Evolutionary conservation across 2,888 invertebrate genomes (phyloP).

Genomic region (Thumatha senex): DNA sequence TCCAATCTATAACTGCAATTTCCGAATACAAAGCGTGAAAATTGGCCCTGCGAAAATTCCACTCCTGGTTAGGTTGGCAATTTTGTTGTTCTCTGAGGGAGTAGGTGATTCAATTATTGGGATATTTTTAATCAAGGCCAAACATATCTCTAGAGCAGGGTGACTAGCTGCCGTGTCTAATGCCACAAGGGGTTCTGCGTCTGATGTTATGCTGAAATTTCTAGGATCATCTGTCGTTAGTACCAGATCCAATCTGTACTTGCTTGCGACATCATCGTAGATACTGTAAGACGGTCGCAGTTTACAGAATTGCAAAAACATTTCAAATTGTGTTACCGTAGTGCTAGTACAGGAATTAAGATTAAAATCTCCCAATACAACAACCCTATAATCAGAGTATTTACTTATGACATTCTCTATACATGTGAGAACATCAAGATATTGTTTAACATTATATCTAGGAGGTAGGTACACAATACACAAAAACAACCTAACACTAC

Average conservation of each 20-base stretch:
- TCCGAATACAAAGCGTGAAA: too few relatives aligned
- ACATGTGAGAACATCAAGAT: neutral
- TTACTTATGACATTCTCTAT: neutral
- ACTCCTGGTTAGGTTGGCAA: too few relatives aligned
- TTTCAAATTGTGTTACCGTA: neutral
- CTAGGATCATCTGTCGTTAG: neutral
- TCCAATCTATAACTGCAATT: too few relatives aligned
- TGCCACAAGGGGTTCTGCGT: neutral
- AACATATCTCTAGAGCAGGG: too few relatives aligned
- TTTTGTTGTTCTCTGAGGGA: too few relatives aligned
- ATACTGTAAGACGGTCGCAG: neutral
- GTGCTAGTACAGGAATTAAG: neutral
- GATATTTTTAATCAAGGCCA: too few relatives aligned
- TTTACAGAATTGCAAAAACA: neutral
- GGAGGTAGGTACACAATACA: neutral
- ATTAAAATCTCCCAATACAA: neutral
- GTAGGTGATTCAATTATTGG: too few relatives aligned
- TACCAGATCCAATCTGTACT: neutral
- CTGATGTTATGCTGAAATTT: neutral
- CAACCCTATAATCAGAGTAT: neutral
- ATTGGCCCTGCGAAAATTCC: too few relatives aligned
- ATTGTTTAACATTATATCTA: neutral
- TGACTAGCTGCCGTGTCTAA: too few relatives aligned
- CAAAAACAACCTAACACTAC: too few relatives aligned
- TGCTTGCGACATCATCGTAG: neutral